A percentile compares a stretch with the other conserved stretches of the same genome.
These are phyloP conservation scores for Taeniopygia guttata DNA, from an alignment of 2,797 vertebrate genomes.

Conservation along the genomic window DNA sequence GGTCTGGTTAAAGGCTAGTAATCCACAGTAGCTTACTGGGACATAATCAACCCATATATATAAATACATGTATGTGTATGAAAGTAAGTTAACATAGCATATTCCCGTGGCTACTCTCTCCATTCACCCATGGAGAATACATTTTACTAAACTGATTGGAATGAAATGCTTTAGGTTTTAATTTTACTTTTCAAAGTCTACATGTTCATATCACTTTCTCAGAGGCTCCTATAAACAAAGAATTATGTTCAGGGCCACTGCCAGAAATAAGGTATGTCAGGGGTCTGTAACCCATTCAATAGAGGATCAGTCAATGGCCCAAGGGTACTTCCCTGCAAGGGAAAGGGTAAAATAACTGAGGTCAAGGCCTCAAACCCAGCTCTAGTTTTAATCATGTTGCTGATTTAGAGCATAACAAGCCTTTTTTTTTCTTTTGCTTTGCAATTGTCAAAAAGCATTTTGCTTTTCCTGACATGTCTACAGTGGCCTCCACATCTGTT, in stretches of 20 bases:
- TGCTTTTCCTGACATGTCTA: neutral
- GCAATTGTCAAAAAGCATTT: slow-evolving; percentile 57
- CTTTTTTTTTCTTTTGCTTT: neutral
- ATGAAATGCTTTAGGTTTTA: slow-evolving; percentile 36
- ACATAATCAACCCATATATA: slow-evolving; percentile 42
- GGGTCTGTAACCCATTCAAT: slow-evolving; percentile 68
- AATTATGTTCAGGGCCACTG: slow-evolving; percentile 60
- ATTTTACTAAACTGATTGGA: slow-evolving; percentile 62
- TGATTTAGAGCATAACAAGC: slow-evolving; percentile 53
- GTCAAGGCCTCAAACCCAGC: slow-evolving; percentile 18
- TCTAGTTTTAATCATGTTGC: slow-evolving; percentile 65
- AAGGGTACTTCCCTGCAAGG: slow-evolving; percentile 70
- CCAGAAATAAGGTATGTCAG: slow-evolving; percentile 74
- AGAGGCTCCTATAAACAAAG: slow-evolving; percentile 68
- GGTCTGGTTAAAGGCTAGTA: slow-evolving; percentile 57
- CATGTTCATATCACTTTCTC: slow-evolving; percentile 65
- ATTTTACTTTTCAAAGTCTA: slow-evolving; percentile 43
- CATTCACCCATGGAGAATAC: slow-evolving; percentile 30
- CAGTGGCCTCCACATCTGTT: neutral
- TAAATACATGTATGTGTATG: neutral
- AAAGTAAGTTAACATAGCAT: slow-evolving; percentile 12
- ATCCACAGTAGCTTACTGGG: slow-evolving; percentile 57
- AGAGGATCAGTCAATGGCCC: slow-evolving; percentile 60
- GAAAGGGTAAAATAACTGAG: slow-evolving; percentile 71
- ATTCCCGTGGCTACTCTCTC: slow-evolving; percentile 43